phyloP scores from a whole-genome alignment of 2,113 vertebrate species.

The Eudyptes chrysolophus region DNA sequence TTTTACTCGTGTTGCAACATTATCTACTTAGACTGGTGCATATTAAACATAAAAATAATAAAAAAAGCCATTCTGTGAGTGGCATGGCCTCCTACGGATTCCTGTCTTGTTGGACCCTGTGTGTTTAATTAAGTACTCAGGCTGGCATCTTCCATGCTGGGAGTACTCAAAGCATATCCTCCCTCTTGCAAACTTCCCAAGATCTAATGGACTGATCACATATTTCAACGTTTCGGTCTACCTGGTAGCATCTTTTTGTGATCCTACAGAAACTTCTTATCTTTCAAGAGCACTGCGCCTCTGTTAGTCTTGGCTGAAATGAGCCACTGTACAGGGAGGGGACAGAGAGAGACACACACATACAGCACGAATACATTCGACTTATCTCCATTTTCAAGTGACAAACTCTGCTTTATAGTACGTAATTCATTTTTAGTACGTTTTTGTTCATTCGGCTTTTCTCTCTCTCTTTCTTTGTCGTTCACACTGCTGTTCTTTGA shows the following conservation, averaged over 20 bases:
- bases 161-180: not conserved
- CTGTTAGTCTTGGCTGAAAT: not conserved
- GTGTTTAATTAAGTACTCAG: not conserved
- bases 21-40: not conserved
- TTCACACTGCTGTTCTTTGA: not conserved
- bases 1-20: not conserved
- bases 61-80: not conserved
- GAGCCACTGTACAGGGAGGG: not conserved
- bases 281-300: not conserved
- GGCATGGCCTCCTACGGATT: accelerated
- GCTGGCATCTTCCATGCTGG: not conserved
- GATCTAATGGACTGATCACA: not conserved
- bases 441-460: not conserved
- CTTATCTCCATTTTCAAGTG: not conserved
- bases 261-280: not conserved
- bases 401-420: not conserved
- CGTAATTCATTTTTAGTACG: not conserved
- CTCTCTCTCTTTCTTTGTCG: not conserved
- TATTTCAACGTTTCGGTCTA: not conserved
- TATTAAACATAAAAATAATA: not conserved
- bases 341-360: not conserved
- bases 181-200: not conserved
- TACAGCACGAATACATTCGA: not conserved
- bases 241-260: not conserved
- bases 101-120: not conserved